Evolutionary conservation across 2,888 invertebrate genomes (phyloP), one percentile per base, ranked within the genome.

Genomic region (Deilephila elpenor): DNA sequence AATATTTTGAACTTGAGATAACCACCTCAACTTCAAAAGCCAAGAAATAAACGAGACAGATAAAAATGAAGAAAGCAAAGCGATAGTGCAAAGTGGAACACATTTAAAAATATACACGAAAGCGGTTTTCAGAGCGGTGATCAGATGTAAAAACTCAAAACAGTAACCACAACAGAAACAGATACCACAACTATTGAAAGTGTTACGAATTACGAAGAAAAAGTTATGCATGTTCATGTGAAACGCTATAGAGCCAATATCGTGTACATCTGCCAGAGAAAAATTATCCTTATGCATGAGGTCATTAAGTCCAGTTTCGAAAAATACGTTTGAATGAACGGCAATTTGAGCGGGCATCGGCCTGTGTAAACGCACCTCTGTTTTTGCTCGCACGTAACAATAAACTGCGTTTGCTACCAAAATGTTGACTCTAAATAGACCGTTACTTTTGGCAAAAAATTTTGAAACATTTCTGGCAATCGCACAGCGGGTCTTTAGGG

Each of bases 381-480:
- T 86, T 86, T 86, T 84, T 83, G 82, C 79, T 75, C 67, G 75
- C 74, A 79, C 80, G 81, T 81, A 86, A 83, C 82, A 79, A 84
- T 80, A 80, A 82, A 79, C 78, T 70, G 73, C 78, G 74, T 82
- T 82, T 79, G 74, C 76, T 62, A 74, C 76, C 80, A 82, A 85
- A 86, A 82, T 84, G 76, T 76, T 78, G 78, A 75, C 75, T 83
- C 73, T 77, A 82, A 87, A 82, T 78, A 82, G 82, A 87, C 85
- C 85, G 86, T 85, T 88, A 81, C 80, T 79, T 79, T 75, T 72
- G 61, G 78, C 75, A 86, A 87, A 87, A 84, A 83, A 76, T 80
- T 82, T 82, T 76, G 77, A 80, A 83, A 83, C 74, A 32, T 59
- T 77, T 75, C 60, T 75, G 73, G 59, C 67, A 74, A 75, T 74